Evolutionary conservation across 2,113 vertebrate genomes (phyloP), one percentile per base, ranked within the genome.

Genomic region (Oenanthe melanoleuca): DNA sequence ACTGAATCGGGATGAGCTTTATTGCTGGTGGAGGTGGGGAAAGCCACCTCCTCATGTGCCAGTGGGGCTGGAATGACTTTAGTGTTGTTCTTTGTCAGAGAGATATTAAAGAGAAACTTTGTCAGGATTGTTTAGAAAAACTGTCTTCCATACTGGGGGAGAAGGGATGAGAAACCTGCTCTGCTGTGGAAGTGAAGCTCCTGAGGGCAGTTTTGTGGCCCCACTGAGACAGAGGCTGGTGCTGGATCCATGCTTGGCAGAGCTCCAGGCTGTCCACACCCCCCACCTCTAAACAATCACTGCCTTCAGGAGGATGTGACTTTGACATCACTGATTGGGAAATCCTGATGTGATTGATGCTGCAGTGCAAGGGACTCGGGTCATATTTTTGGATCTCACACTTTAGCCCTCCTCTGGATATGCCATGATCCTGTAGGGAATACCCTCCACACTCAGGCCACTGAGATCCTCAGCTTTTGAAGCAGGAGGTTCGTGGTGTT

Each of bases 91-190:
- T 67, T 79, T 34, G 9, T 57, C 66, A 33, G 64, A 74, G 64
- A 86, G 57, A 45, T 52, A 45, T 52, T 74, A 56, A 88, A 59
- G 53, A 50, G 55, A 37, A 90, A 33, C 52, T 61, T 87, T 14
- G 49, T 55, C 29, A 40, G 56, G n/a, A 34, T 45, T 31, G 19
- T 75, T 69, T 20, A 44, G 73, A 33, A 70, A 70, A 80, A 5
- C 3, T 9, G 0, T 45, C 19, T 82, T 72, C 50, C 0, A 0
- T 28, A n/a, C 6, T 18, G 33, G 50, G 37, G 56, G 33, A 37
- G 47, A 45, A n/a, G 17, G 17, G 29, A 7, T 47, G 63, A 69
- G 21, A 25, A 89, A 49, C 65, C 14, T 45, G 15, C n/a, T 66
- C 53, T 33, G 40, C 65, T 52, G 38, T 26, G 70, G 45, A 70